These are phyloP conservation scores for Platycercus adscitus DNA, from an alignment of 2,113 vertebrate species.

Conservation along the genomic window DNA sequence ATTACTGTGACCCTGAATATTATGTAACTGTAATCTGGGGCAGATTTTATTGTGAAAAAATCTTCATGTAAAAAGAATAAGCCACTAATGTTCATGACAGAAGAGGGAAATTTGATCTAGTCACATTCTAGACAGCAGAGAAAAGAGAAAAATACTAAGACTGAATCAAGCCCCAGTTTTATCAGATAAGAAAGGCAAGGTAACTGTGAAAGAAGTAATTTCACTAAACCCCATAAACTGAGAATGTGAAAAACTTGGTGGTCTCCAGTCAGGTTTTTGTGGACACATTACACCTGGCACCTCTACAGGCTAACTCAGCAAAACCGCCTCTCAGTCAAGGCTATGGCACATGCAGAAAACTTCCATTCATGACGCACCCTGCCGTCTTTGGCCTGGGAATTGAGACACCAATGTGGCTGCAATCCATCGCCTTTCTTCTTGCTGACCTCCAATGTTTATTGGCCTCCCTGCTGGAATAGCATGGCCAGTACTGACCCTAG, in stretches of 20 bases:
- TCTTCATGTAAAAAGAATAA: neutral
- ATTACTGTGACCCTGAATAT: slow-evolving; percentile 24
- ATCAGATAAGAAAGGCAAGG: slow-evolving; percentile 23
- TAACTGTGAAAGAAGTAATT: neutral
- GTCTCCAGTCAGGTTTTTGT: neutral
- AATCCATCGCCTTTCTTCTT: neutral
- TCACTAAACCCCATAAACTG: neutral
- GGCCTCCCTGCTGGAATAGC: neutral
- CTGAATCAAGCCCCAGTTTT: neutral
- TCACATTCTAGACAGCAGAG: slow-evolving; percentile 9
- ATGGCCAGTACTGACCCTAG: neutral
- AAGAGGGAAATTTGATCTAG: slow-evolving; percentile 32
- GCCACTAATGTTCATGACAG: slow-evolving; percentile 37
- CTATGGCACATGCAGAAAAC: neutral
- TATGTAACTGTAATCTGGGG: slow-evolving; percentile 25
- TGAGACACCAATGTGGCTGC: rapidly evolving
- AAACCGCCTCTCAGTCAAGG: neutral
- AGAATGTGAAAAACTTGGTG: neutral
- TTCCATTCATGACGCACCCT: neutral
- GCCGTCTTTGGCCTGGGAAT: neutral
- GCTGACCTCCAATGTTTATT: neutral
- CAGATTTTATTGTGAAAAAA: slow-evolving; percentile 1
- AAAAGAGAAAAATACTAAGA: neutral
- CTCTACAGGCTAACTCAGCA: neutral
- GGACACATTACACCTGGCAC: neutral